Evolutionary conservation across 1,140 invertebrate species (phyloP).

Genomic region (Rhagoletis pomonella): DNA sequence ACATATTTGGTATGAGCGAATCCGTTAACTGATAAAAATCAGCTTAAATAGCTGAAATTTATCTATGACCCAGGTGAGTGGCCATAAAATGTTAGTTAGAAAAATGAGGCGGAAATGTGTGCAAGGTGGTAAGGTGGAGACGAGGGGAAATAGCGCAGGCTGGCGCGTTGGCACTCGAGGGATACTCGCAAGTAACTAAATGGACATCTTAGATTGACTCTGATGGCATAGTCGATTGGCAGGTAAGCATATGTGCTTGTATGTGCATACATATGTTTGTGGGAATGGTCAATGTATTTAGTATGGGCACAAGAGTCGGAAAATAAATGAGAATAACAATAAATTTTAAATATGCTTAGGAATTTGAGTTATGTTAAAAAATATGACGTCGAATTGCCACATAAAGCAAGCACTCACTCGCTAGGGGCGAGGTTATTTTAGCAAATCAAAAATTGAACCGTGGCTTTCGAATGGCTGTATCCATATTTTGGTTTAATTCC

Average conservation of each 20-base stretch:
- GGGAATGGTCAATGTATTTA: too few species aligned
- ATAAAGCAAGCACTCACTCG: too few species aligned
- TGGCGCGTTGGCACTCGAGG: background rate
- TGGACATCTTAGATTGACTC: background rate
- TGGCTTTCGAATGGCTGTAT: too few species aligned
- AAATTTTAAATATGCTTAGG: too few species aligned
- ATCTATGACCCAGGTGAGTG: constrained; percentile 41
- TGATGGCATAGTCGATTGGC: constrained; percentile 1
- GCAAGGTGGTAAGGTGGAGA: background rate
- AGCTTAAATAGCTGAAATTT: constrained; percentile 48
- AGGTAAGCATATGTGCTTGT: background rate
- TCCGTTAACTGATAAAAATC: constrained; percentile 52
- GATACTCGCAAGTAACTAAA: background rate
- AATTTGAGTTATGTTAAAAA: too few species aligned
- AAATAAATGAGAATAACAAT: too few species aligned
- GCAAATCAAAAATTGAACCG: too few species aligned
- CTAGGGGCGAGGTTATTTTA: too few species aligned
- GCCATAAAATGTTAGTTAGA: constrained; percentile 32
- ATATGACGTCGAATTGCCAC: too few species aligned
- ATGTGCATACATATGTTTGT: background rate
- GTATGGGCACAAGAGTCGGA: too few species aligned
- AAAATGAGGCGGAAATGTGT: background rate
- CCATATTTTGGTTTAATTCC: too few species aligned
- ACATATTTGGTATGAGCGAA: constrained; percentile 45
- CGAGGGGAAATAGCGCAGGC: background rate